Evolutionary conservation across 2,888 invertebrate genomes (phyloP).

Genomic region (Alloplasta piceator): DNA sequence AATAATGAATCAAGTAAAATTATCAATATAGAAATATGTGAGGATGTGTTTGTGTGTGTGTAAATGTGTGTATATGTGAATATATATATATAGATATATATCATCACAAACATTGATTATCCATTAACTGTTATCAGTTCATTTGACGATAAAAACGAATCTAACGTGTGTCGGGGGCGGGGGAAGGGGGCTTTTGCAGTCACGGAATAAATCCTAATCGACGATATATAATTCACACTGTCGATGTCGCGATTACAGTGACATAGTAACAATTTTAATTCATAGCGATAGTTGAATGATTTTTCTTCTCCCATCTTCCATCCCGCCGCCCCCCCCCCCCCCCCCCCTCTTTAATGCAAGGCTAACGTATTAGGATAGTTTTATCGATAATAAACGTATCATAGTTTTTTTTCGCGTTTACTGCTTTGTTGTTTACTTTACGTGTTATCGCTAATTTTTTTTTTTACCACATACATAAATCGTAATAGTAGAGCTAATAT

Average conservation of each 20-base stretch:
- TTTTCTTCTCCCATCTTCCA: conserved; percentile 18
- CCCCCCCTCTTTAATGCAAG: conserved; percentile 14
- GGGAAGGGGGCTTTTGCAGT: conserved; percentile 53
- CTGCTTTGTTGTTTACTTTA: conserved; percentile 47
- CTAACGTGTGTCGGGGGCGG: conserved; percentile 39
- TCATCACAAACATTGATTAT: conserved; percentile 66
- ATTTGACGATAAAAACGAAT: conserved; percentile 62
- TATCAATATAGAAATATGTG: conserved; percentile 26
- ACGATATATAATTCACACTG: conserved; percentile 63
- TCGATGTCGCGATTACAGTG: conserved; percentile 68
- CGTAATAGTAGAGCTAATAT: conserved; percentile 66
- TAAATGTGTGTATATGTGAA: conserved; percentile 37
- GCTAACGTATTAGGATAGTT: conserved; percentile 47
- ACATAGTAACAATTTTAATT: conserved; percentile 66
- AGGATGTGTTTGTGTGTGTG: conserved; percentile 44
- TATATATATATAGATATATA: conserved; percentile 66
- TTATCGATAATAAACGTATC: conserved; percentile 46
- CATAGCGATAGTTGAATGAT: conserved; percentile 65
- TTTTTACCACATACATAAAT: conserved; percentile 68
- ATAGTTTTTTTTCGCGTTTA: conserved; percentile 49
- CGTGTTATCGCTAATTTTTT: conserved; percentile 67
- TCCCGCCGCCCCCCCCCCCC: neutral
- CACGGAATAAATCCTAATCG: conserved; percentile 68
- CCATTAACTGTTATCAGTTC: conserved; percentile 65
- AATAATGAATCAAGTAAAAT: conserved; percentile 44